Conservation (phyloP, 2,113 vertebrate species). For the Callopanchax toddi region DNA sequence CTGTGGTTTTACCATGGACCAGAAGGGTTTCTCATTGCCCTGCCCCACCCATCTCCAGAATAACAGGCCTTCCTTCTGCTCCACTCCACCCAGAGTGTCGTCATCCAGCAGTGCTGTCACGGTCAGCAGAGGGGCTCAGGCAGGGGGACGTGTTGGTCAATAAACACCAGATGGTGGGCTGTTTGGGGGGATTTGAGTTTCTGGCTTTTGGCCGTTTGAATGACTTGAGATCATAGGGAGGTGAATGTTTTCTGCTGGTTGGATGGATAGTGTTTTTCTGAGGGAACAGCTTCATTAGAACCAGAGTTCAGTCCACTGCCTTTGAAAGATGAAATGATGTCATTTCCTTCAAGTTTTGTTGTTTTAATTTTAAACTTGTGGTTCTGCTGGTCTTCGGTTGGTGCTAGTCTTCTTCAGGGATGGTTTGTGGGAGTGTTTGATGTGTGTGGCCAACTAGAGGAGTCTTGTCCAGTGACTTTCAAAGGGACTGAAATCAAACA, state of each 20-base stretch:
- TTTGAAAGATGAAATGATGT: slow-evolving; percentile 12
- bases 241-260: slow-evolving; percentile 1
- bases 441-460: slow-evolving; percentile 54
- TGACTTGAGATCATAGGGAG: slow-evolving; percentile 20
- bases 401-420: slow-evolving; percentile 6
- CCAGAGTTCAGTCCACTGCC: neutral
- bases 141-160: slow-evolving; percentile 46
- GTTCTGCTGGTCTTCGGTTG: slow-evolving; percentile 10
- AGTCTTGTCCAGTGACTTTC: slow-evolving; percentile 27
- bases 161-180: slow-evolving; percentile 70
- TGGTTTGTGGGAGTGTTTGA: slow-evolving; percentile 19
- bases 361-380: slow-evolving; percentile 7
- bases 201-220: slow-evolving; percentile 4
- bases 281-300: slow-evolving; percentile 14
- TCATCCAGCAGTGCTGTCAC: slow-evolving; percentile 44
- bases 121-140: slow-evolving; percentile 22
- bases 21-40: slow-evolving; percentile 41
- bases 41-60: slow-evolving; percentile 62
- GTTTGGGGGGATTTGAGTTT: slow-evolving; percentile 40
- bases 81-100: slow-evolving; percentile 57
- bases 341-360: slow-evolving; percentile 6
- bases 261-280: slow-evolving; percentile 17
- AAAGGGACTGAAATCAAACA: neutral
- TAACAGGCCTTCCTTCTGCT: slow-evolving; percentile 62
- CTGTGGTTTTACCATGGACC: slow-evolving; percentile 52